Conservation (phyloP, 2,888 invertebrate genomes). For the Nomada fabriciana region DNA sequence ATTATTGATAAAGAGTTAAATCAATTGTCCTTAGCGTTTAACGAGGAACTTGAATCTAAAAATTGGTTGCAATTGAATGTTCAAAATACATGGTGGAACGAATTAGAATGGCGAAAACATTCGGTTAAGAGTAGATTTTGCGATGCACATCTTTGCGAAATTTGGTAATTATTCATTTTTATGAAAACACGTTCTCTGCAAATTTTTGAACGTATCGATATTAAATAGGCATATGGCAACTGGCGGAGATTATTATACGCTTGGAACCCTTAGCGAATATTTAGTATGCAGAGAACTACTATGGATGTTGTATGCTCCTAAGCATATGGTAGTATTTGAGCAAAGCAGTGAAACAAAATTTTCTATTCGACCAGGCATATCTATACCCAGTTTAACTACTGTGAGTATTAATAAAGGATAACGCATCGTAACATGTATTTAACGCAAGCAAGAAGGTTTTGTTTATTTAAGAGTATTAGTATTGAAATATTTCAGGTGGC, state of each 20-base stretch:
- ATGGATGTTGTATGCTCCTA: constrained; percentile 81
- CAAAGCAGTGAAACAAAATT: constrained; percentile 67
- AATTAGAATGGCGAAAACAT: constrained; percentile 76
- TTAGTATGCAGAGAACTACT: constrained; percentile 80
- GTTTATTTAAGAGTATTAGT: constrained; percentile 6
- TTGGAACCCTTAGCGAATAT: constrained; percentile 80
- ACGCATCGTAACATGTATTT: not conserved
- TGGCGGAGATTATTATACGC: constrained; percentile 62
- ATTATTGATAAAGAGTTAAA: constrained; percentile 47
- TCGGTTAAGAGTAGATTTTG: constrained; percentile 78
- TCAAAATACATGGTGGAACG: constrained; percentile 85
- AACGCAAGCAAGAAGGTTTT: not conserved
- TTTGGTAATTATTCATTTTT: constrained; percentile 77
- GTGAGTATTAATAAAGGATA: constrained; percentile 65
- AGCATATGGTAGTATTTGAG: constrained; percentile 77
- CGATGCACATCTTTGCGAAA: constrained; percentile 83
- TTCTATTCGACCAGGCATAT: constrained; percentile 73
- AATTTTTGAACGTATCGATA: constrained; percentile 14
- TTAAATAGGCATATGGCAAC: constrained; percentile 74
- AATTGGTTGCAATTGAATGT: constrained; percentile 80
- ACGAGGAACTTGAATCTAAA: constrained; percentile 74
- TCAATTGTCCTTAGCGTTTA: constrained; percentile 63
- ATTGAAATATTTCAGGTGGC: constrained; percentile 72
- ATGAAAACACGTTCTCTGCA: not conserved
- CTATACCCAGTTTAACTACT: constrained; percentile 81